Evolutionary conservation across 2,888 invertebrate genomes (phyloP).

Genomic region (Synergus japonicus): DNA sequence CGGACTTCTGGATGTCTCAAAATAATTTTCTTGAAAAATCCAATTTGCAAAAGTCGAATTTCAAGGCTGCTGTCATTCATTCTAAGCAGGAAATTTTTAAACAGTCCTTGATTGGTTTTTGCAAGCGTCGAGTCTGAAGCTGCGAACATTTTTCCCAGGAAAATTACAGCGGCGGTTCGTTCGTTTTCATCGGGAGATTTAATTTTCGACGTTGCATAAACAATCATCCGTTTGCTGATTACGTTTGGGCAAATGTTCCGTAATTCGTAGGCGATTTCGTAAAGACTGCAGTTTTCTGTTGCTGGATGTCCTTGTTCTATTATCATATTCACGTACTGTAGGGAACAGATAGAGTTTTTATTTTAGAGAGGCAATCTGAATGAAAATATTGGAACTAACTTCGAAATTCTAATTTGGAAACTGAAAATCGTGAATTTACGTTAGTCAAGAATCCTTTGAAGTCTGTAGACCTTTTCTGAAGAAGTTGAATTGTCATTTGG

Average conservation of each 20-base stretch:
- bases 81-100: not conserved
- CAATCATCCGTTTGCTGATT: not conserved
- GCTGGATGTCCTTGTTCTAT: not conserved
- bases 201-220: not conserved
- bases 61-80: not conserved
- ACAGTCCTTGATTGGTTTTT: not conserved
- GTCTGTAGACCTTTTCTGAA: not conserved
- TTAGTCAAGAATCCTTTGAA: not conserved
- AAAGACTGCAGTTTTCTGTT: not conserved
- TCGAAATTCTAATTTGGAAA: not conserved
- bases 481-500: not conserved
- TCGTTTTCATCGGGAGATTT: not conserved
- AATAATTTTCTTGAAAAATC: not conserved
- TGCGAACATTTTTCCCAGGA: constrained; percentile 6
- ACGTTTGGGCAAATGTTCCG: not conserved
- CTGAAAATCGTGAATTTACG: not conserved
- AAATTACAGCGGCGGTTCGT: not conserved
- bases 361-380: not conserved
- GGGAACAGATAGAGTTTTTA: not conserved
- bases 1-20: not conserved
- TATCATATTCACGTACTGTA: not conserved
- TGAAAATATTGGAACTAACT: not conserved
- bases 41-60: not conserved
- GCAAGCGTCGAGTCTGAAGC: not conserved
- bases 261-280: not conserved